Base-by-base conservation (phyloP, 2,888 invertebrate genomes). In the Flabesymbios commensalis region DNA sequence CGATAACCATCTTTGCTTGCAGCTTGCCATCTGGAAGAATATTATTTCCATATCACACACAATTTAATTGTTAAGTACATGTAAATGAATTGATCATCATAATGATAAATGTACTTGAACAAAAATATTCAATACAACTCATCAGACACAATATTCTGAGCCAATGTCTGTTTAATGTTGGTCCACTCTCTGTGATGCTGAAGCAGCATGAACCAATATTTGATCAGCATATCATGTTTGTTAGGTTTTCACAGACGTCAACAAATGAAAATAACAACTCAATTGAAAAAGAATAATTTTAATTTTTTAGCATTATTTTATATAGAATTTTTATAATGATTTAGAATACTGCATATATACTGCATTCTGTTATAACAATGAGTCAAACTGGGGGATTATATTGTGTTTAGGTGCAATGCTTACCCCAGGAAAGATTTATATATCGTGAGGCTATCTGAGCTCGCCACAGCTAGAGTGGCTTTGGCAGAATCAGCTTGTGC, bases 401-500 rank as follows among this genome's bases (percentile, higher is more conserved):
- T 39, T n/a, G n/a, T n/a, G n/a, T n/a, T n/a, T n/a, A n/a, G n/a
- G n/a, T n/a, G n/a, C n/a, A n/a, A n/a, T 1, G 57, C 69, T 55
- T 45, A 78, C 78, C 76, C 75, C 24, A 70, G 54, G 61, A 71
- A 79, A 17, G 77, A 77, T 51, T 73, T 76, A 47, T 62, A 66
- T 19, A 68, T 36, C 0, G 70, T 79, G 14, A 80, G 67, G 47
- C 79, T 79, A 59, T 80, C 80, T 29, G 78, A 79, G 52, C 70
- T 68, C 31, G 75, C 72, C n/a, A 74, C 63, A 19, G 77, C 66
- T 62, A 79, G 31, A 3, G 71, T 59, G 45, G 67, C 68, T 62
- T 75, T 77, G 3, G 77, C 76, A 1, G 68, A 48, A 45, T 76
- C 73, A 3, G 77, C 77, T 29, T 51, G 7, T 10, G 28, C 43